Conservation (phyloP, 2,888 invertebrate genomes). For the Agonopterix alstromeriana region DNA sequence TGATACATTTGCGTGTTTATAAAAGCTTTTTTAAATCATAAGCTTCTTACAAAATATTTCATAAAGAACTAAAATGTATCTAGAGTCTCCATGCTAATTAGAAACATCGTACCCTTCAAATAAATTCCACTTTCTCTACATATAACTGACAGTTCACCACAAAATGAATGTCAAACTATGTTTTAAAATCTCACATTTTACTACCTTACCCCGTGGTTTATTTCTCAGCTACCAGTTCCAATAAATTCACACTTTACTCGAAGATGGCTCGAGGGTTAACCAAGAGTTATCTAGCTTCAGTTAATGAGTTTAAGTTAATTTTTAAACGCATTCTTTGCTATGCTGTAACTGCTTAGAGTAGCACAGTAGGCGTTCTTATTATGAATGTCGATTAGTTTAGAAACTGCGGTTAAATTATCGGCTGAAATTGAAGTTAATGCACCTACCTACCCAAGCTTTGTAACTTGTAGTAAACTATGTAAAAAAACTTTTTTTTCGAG, state of each 20-base stretch:
- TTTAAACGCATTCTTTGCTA: slow-evolving; percentile 1
- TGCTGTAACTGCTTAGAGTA: background rate
- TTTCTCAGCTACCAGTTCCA: slow-evolving; percentile 3
- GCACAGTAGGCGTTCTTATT: background rate
- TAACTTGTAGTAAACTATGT: no score
- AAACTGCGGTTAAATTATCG: background rate
- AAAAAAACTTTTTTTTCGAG: no score
- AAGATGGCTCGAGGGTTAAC: background rate
- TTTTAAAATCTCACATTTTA: slow-evolving; percentile 15
- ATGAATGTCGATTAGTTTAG: background rate
- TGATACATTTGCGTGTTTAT: no score
- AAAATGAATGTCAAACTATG: slow-evolving; percentile 13
- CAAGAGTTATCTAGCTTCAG: slow-evolving; percentile 4
- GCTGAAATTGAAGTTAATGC: background rate
- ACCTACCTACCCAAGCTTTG: no score
- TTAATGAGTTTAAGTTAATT: slow-evolving; percentile 8
- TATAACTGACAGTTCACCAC: background rate
- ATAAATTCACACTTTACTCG: slow-evolving; percentile 8
- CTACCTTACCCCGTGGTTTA: background rate
- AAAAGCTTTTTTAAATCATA: no score
- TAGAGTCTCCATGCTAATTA: no score
- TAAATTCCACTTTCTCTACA: no score
- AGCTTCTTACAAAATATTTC: no score
- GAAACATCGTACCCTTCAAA: no score
- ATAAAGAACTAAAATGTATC: no score